A percentile compares a stretch with the other conserved stretches of the same genome.
Evolutionary conservation across 1,140 invertebrate genomes (phyloP).

Genomic region (Drosophila biarmipes): DNA sequence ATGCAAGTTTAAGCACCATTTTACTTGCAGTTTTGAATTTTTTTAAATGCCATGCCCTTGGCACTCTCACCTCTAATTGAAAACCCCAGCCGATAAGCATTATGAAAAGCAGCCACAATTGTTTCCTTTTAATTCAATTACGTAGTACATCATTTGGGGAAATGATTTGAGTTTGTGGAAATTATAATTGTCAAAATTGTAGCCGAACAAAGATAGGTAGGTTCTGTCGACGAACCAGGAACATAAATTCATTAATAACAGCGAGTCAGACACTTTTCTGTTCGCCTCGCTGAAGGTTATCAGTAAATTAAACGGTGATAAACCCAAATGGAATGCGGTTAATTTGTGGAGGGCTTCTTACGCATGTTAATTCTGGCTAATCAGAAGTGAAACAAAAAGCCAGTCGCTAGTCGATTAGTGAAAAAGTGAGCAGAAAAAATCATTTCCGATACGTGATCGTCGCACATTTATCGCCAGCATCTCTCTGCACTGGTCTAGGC

Average conservation of each 20-base stretch:
- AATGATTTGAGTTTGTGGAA: constrained; percentile 61
- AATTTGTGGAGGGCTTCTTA: constrained; percentile 53
- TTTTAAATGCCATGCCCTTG: neutral
- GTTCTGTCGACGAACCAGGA: constrained; percentile 16
- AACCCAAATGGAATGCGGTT: constrained; percentile 54
- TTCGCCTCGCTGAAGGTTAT: constrained; percentile 29
- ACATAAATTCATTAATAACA: constrained; percentile 74
- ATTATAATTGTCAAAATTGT: constrained; percentile 78
- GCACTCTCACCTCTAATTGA: constrained; percentile 3
- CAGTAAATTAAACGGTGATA: constrained; percentile 60
- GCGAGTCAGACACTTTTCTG: constrained; percentile 18
- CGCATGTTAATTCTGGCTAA: constrained; percentile 60
- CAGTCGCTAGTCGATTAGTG: neutral
- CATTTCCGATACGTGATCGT: constrained; percentile 73
- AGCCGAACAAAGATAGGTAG: constrained; percentile 47
- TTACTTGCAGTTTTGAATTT: neutral
- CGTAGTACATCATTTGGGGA: constrained; percentile 41
- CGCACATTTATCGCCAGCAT: constrained; percentile 79
- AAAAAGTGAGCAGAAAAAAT: constrained; percentile 22
- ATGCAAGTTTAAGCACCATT: too few species aligned
- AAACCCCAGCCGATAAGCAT: constrained; percentile 19
- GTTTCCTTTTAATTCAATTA: constrained; percentile 78
- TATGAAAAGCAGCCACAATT: constrained; percentile 45
- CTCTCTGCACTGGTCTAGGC: constrained; percentile 44
- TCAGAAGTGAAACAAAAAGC: constrained; percentile 5